Evolutionary conservation across 2,797 vertebrate genomes (phyloP).

Genomic region (Betta splendens): DNA sequence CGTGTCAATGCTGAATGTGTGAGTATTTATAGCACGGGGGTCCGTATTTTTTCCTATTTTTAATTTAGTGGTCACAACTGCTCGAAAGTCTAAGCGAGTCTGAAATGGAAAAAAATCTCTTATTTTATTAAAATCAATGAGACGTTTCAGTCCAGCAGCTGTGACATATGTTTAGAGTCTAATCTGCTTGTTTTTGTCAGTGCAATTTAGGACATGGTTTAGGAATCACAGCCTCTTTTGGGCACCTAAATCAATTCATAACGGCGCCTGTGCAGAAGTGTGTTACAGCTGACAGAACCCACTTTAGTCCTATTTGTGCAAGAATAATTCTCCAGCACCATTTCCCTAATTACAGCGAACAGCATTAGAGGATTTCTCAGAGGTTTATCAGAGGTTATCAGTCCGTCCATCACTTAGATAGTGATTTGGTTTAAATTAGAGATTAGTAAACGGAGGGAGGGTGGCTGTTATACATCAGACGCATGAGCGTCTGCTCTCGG

Average conservation of each 20-base stretch:
- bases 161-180: not conserved
- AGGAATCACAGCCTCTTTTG: not conserved
- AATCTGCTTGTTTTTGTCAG: not conserved
- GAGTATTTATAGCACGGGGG: not conserved
- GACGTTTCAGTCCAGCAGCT: not conserved
- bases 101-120: too few relatives aligned
- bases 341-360: constrained; percentile 4
- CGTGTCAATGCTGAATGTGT: not conserved
- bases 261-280: not conserved
- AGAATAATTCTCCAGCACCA: constrained; percentile 4
- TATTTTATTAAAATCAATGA: too few relatives aligned
- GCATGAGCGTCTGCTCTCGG: not conserved
- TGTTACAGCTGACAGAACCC: not conserved
- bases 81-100: too few relatives aligned
- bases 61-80: too few relatives aligned
- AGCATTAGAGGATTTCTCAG: not conserved
- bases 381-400: not conserved
- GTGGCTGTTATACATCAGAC: not conserved
- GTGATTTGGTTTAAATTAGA: not conserved
- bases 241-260: not conserved
- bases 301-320: not conserved
- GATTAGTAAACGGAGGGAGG: not conserved
- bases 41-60: too few relatives aligned
- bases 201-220: constrained; percentile 4
- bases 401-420: not conserved